Evolutionary conservation across 2,113 vertebrate species (phyloP).

Genomic region (Chauna torquata): DNA sequence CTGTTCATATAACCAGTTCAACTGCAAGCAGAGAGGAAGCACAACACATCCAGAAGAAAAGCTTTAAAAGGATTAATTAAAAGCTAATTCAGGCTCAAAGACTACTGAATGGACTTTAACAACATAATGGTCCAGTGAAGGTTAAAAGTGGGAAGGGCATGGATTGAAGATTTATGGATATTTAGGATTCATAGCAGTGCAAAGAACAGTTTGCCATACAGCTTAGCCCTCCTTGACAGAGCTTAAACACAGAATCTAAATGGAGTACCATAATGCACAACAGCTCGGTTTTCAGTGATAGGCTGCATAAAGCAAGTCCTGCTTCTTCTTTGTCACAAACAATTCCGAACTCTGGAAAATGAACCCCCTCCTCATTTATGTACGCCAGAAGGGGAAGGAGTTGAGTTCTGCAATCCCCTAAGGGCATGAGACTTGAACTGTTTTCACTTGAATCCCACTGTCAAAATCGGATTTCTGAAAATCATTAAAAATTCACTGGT

Average conservation of each 20-base stretch:
- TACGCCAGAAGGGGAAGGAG: neutral
- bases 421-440: neutral
- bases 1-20: neutral
- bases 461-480: neutral
- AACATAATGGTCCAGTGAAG: neutral
- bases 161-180: neutral
- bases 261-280: accelerated
- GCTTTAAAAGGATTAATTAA: neutral
- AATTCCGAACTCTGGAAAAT: neutral
- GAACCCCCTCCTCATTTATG: neutral
- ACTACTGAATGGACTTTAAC: neutral
- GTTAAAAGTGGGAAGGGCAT: neutral
- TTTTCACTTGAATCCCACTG: neutral
- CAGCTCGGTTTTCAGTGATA: accelerated
- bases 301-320: accelerated
- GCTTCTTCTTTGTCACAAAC: neutral
- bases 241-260: neutral
- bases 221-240: neutral
- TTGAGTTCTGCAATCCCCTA: neutral
- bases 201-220: neutral
- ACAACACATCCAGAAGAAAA: neutral
- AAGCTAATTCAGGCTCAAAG: neutral
- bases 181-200: neutral
- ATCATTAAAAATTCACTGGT: neutral
- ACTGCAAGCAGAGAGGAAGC: neutral